Conservation (phyloP, 1,140 invertebrate genomes). For the Philaenus spumarius region DNA sequence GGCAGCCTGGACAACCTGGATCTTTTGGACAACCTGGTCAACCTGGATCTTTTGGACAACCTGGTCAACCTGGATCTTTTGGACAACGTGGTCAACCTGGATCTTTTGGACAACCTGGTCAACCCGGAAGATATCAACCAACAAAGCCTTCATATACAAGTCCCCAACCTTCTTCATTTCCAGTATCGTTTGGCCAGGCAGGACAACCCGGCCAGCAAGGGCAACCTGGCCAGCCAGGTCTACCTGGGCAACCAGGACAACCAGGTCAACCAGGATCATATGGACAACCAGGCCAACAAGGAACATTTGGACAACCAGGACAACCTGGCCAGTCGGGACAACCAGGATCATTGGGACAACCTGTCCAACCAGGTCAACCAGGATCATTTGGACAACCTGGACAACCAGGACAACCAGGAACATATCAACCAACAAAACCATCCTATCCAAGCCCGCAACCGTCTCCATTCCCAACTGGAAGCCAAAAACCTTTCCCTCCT, state of each 20-base stretch:
- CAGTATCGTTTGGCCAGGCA: neutral
- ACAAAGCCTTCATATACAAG: no score
- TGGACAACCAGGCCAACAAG: neutral
- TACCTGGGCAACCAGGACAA: neutral
- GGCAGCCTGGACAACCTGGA: neutral
- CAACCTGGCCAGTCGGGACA: slow-evolving; percentile 17
- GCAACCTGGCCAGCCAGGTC: neutral
- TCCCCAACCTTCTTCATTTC: neutral
- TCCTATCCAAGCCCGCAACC: slow-evolving; percentile 1
- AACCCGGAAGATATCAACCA: no score
- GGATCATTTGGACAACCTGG: no score
- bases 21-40: neutral
- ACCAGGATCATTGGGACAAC: neutral
- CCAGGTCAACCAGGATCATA: neutral
- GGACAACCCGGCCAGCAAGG: neutral
- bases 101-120: neutral
- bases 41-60: neutral
- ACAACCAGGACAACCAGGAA: no score
- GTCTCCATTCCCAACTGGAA: neutral
- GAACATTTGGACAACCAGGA: slow-evolving; percentile 3
- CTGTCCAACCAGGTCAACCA: no score
- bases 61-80: neutral
- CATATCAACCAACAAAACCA: no score
- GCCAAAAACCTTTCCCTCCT: slow-evolving; percentile 13
- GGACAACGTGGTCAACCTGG: neutral